Evolutionary conservation across 2,888 invertebrate genomes (phyloP).

Genomic region (Arrhopalites spinosus): DNA sequence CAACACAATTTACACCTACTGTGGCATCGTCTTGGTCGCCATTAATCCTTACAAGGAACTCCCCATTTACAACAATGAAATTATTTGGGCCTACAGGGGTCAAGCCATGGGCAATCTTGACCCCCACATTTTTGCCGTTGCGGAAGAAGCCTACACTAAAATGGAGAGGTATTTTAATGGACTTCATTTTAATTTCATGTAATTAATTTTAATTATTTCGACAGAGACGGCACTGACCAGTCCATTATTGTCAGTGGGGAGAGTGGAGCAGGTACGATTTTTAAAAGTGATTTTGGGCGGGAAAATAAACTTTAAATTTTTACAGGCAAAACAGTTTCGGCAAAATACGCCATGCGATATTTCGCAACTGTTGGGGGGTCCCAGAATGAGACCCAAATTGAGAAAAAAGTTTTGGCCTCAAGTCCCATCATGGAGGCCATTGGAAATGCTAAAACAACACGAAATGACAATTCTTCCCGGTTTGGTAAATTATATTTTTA

Average conservation of each 20-base stretch:
- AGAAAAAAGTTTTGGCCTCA: constrained; percentile 92
- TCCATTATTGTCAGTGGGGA: constrained; percentile 86
- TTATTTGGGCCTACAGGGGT: constrained; percentile 88
- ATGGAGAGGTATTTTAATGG: constrained; percentile 74
- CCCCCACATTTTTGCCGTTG: constrained; percentile 97
- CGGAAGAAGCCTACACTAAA: constrained; percentile 96
- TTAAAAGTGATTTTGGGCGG: constrained; percentile 40
- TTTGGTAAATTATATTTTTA: constrained; percentile 70
- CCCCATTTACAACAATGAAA: constrained; percentile 92
- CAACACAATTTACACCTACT: constrained; percentile 96
- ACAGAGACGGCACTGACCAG: constrained; percentile 65
- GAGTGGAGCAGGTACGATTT: constrained; percentile 83
- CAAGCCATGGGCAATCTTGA: constrained; percentile 94
- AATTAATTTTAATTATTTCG: no score
- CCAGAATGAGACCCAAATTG: constrained; percentile 85
- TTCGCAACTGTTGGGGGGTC: constrained; percentile 95
- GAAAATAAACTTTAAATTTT: no score
- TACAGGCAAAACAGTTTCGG: constrained; percentile 96
- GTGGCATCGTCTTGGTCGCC: constrained; percentile 97
- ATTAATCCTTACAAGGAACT: constrained; percentile 96
- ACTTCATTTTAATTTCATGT: no score
- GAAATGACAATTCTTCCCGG: constrained; percentile 96
- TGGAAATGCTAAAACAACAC: constrained; percentile 96
- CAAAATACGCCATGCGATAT: constrained; percentile 98
- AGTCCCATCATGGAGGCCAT: constrained; percentile 99